These are phyloP conservation scores for Lampris megalopsis DNA, from an alignment of 2,113 vertebrate genomes.

Conservation along the genomic window DNA sequence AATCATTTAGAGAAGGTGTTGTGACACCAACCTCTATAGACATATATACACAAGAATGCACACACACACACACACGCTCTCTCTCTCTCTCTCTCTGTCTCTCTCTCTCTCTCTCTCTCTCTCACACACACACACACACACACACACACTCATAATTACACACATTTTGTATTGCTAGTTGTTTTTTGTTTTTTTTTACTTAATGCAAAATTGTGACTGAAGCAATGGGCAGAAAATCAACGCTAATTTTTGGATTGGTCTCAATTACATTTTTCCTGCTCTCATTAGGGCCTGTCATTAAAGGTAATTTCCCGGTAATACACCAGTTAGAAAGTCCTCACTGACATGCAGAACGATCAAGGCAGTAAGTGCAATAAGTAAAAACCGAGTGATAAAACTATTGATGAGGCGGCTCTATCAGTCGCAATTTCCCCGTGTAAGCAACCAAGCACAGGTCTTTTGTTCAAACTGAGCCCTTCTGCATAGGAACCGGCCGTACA, in stretches of 20 bases:
- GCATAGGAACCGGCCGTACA: constrained; percentile 8
- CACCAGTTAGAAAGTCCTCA: background rate
- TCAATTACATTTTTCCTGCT: background rate
- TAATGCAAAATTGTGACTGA: too few species aligned
- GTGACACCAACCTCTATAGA: too few species aligned
- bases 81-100: too few species aligned
- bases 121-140: too few species aligned
- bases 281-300: background rate
- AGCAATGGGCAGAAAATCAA: too few species aligned
- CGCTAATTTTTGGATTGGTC: background rate
- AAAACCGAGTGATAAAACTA: background rate
- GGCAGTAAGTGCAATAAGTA: background rate
- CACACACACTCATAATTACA: too few species aligned
- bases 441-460: background rate
- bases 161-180: too few species aligned
- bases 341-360: background rate
- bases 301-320: background rate
- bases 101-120: too few species aligned
- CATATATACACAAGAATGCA: too few species aligned
- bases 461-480: constrained; percentile 8
- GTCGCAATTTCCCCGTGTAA: background rate
- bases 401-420: background rate
- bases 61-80: too few species aligned
- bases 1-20: too few species aligned
- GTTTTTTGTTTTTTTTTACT: too few species aligned